phyloP scores from a whole-genome alignment of 2,797 vertebrate species.

The Hirundo rustica region DNA sequence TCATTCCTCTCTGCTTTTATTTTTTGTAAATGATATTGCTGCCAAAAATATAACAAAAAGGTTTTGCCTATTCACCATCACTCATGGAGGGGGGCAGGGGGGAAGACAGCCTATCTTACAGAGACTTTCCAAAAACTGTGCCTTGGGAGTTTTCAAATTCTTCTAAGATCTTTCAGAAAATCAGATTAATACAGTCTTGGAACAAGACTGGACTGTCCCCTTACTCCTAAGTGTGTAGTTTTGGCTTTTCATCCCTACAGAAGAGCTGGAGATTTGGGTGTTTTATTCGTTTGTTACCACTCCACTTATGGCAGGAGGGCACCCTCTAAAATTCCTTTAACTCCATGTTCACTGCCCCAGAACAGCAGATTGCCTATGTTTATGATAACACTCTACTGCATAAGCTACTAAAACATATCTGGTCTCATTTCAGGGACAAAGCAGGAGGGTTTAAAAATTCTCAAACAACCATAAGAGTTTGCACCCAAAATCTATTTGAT shows the following conservation, averaged over 20 bases:
- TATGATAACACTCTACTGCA: neutral
- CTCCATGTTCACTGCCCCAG: neutral
- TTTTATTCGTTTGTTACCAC: neutral
- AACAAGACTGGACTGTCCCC: neutral
- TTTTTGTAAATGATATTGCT: neutral
- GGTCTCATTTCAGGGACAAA: neutral
- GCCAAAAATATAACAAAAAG: neutral
- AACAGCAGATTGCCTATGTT: neutral
- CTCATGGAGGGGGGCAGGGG: accelerated
- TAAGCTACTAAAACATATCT: neutral
- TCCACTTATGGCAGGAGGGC: neutral
- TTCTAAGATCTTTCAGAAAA: neutral
- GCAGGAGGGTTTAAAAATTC: neutral
- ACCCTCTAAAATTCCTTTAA: neutral
- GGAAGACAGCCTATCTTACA: neutral
- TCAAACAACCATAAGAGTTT: neutral
- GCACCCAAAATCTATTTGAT: neutral
- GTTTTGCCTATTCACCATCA: neutral
- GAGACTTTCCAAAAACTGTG: neutral
- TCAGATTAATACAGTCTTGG: neutral
- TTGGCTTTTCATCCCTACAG: neutral
- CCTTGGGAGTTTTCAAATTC: neutral
- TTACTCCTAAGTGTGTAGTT: neutral
- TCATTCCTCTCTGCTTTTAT: accelerated
- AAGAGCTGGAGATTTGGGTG: neutral